These are phyloP conservation scores for Drosophila seguyi DNA, from an alignment of 1,140 invertebrate genomes.

Conservation along the genomic window DNA sequence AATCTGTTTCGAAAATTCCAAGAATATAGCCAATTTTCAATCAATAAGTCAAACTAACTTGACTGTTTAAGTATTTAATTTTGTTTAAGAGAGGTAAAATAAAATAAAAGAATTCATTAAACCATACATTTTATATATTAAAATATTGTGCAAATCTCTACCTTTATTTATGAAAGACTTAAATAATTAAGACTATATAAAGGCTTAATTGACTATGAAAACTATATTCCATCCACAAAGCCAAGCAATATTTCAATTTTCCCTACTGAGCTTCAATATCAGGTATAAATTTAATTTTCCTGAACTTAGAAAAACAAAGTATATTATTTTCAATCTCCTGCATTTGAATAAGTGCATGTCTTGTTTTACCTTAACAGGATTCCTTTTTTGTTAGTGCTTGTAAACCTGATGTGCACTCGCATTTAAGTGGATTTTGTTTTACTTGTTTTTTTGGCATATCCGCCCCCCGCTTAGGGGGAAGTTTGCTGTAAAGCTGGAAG, in stretches of 20 bases:
- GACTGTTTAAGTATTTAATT: too few relatives aligned
- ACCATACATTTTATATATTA: too few relatives aligned
- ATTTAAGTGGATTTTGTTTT: slow-evolving; percentile 74
- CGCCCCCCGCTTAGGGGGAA: slow-evolving; percentile 34
- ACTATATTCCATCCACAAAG: neutral
- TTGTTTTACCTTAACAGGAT: slow-evolving; percentile 5
- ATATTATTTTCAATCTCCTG: neutral
- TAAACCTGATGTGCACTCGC: slow-evolving; percentile 62
- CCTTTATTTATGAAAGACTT: neutral
- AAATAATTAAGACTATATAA: neutral
- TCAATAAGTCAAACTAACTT: neutral
- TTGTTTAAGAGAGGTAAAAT: too few relatives aligned
- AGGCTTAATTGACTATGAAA: neutral
- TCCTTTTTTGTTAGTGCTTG: slow-evolving; percentile 30
- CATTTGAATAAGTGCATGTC: slow-evolving; percentile 6
- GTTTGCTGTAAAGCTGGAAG: slow-evolving; percentile 8
- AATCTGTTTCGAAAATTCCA: neutral
- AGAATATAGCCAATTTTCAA: neutral
- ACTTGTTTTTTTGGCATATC: slow-evolving; percentile 56
- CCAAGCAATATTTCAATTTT: neutral
- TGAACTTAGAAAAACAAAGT: neutral
- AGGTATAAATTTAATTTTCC: neutral
- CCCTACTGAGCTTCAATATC: neutral
- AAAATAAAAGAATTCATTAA: too few relatives aligned
- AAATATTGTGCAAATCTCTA: neutral